These are phyloP conservation scores for Dromaius novaehollandiae DNA, from an alignment of 2,113 vertebrate genomes.

Conservation along the genomic window DNA sequence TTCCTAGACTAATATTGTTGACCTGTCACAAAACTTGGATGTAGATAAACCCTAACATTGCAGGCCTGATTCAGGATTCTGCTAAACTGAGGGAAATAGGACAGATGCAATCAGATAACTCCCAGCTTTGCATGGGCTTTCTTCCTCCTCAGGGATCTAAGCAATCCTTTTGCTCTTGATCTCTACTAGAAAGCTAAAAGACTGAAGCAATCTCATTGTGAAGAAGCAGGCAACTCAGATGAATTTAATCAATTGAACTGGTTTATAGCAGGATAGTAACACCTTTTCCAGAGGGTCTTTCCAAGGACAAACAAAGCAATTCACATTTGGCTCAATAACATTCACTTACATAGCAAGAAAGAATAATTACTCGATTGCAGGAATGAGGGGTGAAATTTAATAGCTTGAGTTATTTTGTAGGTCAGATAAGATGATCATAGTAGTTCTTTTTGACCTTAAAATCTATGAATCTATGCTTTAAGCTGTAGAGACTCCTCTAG, in stretches of 20 bases:
- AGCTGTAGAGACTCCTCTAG: neutral
- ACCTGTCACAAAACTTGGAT: neutral
- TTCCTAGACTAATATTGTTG: neutral
- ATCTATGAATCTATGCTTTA: neutral
- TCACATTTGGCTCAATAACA: neutral
- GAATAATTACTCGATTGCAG: neutral
- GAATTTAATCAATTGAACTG: neutral
- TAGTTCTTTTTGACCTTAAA: slow-evolving; percentile 5
- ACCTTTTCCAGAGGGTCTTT: slow-evolving; percentile 19
- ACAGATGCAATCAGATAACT: neutral
- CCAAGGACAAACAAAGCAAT: slow-evolving; percentile 38
- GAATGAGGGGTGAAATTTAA: slow-evolving; percentile 3
- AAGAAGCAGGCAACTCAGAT: neutral
- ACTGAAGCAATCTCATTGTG: neutral
- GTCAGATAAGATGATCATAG: neutral
- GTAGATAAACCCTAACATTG: neutral
- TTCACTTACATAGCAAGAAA: neutral
- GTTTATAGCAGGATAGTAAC: neutral
- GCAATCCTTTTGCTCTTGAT: neutral
- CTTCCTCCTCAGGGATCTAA: neutral
- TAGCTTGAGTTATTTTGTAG: slow-evolving; percentile 8
- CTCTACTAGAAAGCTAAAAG: neutral
- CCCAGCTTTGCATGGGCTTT: neutral
- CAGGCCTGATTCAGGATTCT: neutral
- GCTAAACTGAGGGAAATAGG: neutral